These are phyloP conservation scores for Eristalis tenax DNA, from an alignment of 2,888 invertebrate species.

Conservation along the genomic window DNA sequence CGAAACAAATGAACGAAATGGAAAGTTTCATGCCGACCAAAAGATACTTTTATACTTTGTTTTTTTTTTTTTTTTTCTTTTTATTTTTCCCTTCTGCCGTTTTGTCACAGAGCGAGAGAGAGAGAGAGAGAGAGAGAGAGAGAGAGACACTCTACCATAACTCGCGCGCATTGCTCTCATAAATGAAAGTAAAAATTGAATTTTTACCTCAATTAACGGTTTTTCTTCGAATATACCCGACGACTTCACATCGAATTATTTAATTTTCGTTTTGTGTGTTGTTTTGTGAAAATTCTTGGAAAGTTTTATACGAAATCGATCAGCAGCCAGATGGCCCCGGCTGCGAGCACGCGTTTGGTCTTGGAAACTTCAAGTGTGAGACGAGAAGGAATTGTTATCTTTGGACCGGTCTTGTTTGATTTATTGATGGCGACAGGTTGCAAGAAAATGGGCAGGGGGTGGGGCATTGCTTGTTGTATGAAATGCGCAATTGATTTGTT, in stretches of 20 bases:
- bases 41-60: slow-evolving; percentile 22
- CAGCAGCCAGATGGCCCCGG: neutral
- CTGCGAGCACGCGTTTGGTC: neutral
- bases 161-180: slow-evolving; percentile 29
- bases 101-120: neutral
- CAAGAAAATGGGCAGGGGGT: neutral
- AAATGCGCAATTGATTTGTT: slow-evolving; percentile 31
- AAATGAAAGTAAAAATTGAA: slow-evolving; percentile 53
- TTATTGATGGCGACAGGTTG: neutral
- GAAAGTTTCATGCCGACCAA: slow-evolving; percentile 31
- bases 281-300: slow-evolving; percentile 28
- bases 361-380: neutral
- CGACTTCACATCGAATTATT: slow-evolving; percentile 25
- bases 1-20: slow-evolving; percentile 48
- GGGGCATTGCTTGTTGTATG: neutral
- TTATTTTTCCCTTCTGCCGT: too few relatives aligned
- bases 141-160: neutral
- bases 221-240: neutral
- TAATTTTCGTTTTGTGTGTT: neutral
- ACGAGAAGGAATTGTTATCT: neutral
- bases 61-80: neutral
- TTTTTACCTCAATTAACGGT: slow-evolving; percentile 41
- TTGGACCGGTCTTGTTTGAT: slow-evolving; percentile 5
- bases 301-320: slow-evolving; percentile 10
- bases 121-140: neutral